Evolutionary conservation across 2,888 invertebrate genomes (phyloP).

Genomic region (Hecatera dysodea): DNA sequence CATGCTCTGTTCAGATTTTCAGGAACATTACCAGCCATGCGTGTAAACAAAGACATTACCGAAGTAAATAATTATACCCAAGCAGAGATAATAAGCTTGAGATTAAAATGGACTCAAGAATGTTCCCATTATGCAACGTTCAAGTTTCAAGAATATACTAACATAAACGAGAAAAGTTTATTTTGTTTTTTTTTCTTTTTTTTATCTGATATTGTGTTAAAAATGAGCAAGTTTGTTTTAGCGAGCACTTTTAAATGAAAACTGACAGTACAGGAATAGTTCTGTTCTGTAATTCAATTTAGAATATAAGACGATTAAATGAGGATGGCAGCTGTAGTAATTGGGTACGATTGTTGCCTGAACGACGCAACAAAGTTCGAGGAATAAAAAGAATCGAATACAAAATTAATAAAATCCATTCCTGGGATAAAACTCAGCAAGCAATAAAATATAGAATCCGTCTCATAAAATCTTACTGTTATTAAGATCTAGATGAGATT

Average conservation of each 20-base stretch:
- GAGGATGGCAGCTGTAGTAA: constrained; percentile 15
- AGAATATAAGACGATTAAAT: constrained; percentile 37
- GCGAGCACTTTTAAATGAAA: constrained; percentile 28
- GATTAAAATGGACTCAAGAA: constrained; percentile 58
- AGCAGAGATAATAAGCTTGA: constrained; percentile 52
- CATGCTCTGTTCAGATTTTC: constrained; percentile 36
- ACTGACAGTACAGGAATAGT: constrained; percentile 28
- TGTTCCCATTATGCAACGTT: constrained; percentile 41
- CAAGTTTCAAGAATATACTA: constrained; percentile 42
- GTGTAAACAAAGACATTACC: constrained; percentile 59
- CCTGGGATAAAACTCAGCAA: constrained; percentile 18
- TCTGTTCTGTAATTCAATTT: constrained; percentile 30
- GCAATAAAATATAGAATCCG: constrained; percentile 45
- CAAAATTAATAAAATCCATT: constrained; percentile 30
- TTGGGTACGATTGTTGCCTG: constrained; percentile 6
- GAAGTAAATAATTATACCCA: constrained; percentile 41
- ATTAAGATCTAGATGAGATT: constrained; percentile 58
- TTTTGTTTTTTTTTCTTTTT: constrained; percentile 46
- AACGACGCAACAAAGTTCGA: background rate
- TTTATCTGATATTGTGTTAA: constrained; percentile 32
- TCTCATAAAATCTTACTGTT: constrained; percentile 38
- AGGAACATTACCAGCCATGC: constrained; percentile 53
- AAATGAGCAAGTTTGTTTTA: constrained; percentile 45
- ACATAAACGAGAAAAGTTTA: constrained; percentile 54
- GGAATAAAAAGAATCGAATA: constrained; percentile 22